Evolutionary conservation across 2,113 vertebrate genomes (phyloP).

Genomic region (Sinocyclocheilus maitianheensis): DNA sequence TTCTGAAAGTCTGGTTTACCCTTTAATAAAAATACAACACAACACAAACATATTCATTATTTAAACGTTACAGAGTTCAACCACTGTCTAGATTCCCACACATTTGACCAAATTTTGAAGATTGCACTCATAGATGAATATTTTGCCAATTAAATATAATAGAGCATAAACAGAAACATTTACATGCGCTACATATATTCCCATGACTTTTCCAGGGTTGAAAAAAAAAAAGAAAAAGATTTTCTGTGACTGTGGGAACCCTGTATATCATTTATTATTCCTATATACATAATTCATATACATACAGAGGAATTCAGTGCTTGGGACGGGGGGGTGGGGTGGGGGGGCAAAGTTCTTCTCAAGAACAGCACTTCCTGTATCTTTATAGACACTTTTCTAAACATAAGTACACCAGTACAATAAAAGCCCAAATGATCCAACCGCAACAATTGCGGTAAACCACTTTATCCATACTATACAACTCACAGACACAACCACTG

Average conservation of each 20-base stretch:
- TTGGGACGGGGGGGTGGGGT: background rate
- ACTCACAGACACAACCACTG: slow-evolving; percentile 1
- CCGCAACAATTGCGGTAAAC: background rate
- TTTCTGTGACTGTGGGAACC: background rate
- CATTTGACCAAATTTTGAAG: background rate
- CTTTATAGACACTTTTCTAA: slow-evolving; percentile 36
- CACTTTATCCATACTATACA: background rate
- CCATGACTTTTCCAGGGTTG: background rate
- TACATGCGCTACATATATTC: background rate
- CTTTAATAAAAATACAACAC: slow-evolving; percentile 1
- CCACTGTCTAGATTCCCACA: background rate
- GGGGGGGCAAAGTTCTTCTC: slow-evolving; percentile 17
- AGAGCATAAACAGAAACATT: background rate
- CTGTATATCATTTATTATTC: slow-evolving; percentile 51
- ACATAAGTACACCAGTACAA: slow-evolving; percentile 29
- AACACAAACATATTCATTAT: background rate
- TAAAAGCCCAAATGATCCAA: slow-evolving; percentile 34
- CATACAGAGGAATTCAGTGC: slow-evolving; percentile 45
- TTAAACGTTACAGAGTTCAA: slow-evolving; percentile 3
- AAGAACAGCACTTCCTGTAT: slow-evolving; percentile 13
- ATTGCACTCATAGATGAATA: background rate
- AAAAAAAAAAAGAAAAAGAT: background rate
- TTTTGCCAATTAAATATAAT: background rate
- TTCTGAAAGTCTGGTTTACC: background rate
- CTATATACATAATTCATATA: slow-evolving; percentile 54